Evolutionary conservation across 2,888 invertebrate species (phyloP), one percentile per base, ranked within the genome.

Genomic region (Mesopsocus fuscifrons): DNA sequence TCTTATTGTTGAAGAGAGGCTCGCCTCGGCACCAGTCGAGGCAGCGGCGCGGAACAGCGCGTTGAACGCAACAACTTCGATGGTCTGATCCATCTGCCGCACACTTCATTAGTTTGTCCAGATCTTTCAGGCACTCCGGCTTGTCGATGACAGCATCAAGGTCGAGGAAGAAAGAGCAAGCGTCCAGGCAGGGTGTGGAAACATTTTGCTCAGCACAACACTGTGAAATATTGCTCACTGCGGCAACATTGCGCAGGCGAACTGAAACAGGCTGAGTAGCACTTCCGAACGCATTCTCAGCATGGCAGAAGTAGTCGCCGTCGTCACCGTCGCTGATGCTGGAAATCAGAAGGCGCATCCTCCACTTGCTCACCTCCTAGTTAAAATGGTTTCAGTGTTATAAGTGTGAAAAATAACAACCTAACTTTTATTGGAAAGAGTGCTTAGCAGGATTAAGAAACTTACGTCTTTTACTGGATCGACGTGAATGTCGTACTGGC

Each of bases 11-110:
- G 2, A 70, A 63, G 22, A 81, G 71, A 0, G 77, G 65, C 45
- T 81, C 80, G 0, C 85, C 85, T 26, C 83, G 71, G 56, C 88
- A 88, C 70, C 85, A 79, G 55, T 85, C 82, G 49, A 87, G 62
- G 57, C 87, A 88, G 50, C 74, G 71, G 26, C 81, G 68, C 1
- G 85, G 83, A 1, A 88, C 84, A 35, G 79, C 77, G 62, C 73
- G 73, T 16, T 77, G 74, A 0, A 78, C 76, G 58, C 88, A 88
- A 56, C 88, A 88, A 47, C 75, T 74, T 34, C 85, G 69, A 60
- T 88, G 88, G 58, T 88, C 87, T 51, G 71, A 60, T n/a, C 64
- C 66, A 53, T 68, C 68, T 59, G 85, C 80, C 0, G 84, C 84
- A 54, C 87, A 87, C 54, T 74, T 77, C 81, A 85, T 83, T 41